Percentiles rank a stretch among this genome's conserved stretches.
These are phyloP conservation scores for Triplophysa dalaica DNA, from an alignment of 2,113 vertebrate genomes.

Conservation along the genomic window DNA sequence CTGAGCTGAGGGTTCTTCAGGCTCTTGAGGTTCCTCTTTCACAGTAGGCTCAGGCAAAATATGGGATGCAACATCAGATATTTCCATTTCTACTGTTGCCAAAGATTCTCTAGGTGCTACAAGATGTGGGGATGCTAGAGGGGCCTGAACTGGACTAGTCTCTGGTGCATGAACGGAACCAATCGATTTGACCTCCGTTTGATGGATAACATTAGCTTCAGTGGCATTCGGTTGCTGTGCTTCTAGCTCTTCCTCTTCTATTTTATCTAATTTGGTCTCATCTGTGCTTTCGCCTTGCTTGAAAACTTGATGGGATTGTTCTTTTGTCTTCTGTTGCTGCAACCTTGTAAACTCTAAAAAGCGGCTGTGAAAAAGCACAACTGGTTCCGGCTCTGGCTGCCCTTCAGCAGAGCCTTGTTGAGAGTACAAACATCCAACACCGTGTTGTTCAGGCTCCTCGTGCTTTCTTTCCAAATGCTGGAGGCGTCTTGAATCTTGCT, in stretches of 20 bases:
- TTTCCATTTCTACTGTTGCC: constrained; percentile 58
- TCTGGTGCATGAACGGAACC: constrained; percentile 62
- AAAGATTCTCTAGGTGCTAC: constrained; percentile 61
- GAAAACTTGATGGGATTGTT: constrained; percentile 78
- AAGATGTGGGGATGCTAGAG: constrained; percentile 42
- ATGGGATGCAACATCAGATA: constrained; percentile 17
- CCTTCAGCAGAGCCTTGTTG: constrained; percentile 79
- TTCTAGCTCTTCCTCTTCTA: constrained; percentile 73
- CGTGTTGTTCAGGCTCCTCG: constrained; percentile 83
- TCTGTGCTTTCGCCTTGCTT: constrained; percentile 71
- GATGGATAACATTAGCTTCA: constrained; percentile 51
- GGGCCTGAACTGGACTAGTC: constrained; percentile 21
- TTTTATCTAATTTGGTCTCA: constrained; percentile 70
- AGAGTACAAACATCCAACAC: constrained; percentile 72
- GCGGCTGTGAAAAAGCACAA: constrained; percentile 93
- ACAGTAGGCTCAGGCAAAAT: constrained; percentile 40
- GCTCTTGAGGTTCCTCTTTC: constrained; percentile 71
- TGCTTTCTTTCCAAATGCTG: constrained; percentile 92
- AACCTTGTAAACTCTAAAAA: constrained; percentile 86
- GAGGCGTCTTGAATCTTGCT: constrained; percentile 91
- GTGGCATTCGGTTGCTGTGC: constrained; percentile 62
- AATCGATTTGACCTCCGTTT: constrained; percentile 64
- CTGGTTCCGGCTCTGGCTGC: constrained; percentile 79
- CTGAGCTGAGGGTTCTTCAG: constrained; percentile 43
- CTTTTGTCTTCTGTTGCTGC: constrained; percentile 88